Base-by-base conservation (phyloP, 1,140 invertebrate genomes). In the Diachasmimorpha longicaudata region DNA sequence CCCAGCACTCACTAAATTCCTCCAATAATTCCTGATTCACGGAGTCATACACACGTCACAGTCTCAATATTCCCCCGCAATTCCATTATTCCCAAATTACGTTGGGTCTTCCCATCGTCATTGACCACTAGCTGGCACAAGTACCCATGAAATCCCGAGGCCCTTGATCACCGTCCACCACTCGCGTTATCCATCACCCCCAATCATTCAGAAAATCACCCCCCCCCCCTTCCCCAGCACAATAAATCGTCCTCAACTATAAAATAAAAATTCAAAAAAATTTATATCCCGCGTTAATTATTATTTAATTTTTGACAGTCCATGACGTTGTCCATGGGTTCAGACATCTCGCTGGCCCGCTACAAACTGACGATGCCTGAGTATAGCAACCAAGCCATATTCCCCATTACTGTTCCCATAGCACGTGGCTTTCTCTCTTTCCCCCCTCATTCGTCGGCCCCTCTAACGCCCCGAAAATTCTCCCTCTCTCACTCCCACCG, bases 271-370 rank as follows among this genome's bases (percentile, higher is more conserved):
- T 3, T 31, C 31, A 31, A 31, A 31, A 31, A 31, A n/a, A n/a
- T n/a, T n/a, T n/a, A n/a, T n/a, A n/a, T n/a, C n/a, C n/a, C n/a
- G n/a, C n/a, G 31, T 31, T 31, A 3, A 31, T 31, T 6, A 6
- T 31, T 31, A 31, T 16, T 52, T 52, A 2, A 52, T 19, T 52
- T 23, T 63, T 23, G 8, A 25, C 9, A 19, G 23, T 63, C 23
- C 58, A 63, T 63, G 21, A 74, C 75, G 74, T 77, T 77, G 80
- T 77, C 85, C 85, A 87, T 87, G 86, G 81, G 85, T 85, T 83
- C 83, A 85, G 85, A 83, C 84, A 85, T 84, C 81, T 74, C 83
- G 85, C 85, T 87, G 84, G 86, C 83, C 85, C 85, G 86, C 83
- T 86, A 85, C 80, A 81, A 87, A 87, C 86, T 88, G 86, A 31